Conservation (phyloP, 1,140 invertebrate genomes). For the Drosophila grimshawi region DNA sequence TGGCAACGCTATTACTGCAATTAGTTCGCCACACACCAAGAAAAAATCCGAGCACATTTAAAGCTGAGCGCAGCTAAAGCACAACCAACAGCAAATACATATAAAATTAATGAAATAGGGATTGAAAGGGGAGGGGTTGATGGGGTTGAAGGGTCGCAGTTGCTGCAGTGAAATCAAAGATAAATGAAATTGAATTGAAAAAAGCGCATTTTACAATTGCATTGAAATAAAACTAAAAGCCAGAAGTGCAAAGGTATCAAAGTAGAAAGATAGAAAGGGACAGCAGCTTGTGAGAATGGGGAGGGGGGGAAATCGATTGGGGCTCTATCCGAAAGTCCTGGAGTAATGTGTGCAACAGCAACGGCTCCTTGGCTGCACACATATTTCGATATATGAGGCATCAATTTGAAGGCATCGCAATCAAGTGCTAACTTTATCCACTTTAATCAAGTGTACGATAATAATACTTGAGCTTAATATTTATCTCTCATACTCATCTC, state of each 20-base stretch:
- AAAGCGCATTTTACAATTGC: slow-evolving; percentile 68
- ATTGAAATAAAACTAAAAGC: slow-evolving; percentile 68
- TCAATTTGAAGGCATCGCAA: slow-evolving; percentile 40
- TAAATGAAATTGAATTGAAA: slow-evolving; percentile 75
- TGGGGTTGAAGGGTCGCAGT: slow-evolving; percentile 10
- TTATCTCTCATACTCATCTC: slow-evolving; percentile 21
- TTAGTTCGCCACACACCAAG: slow-evolving; percentile 40
- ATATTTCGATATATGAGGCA: slow-evolving; percentile 28
- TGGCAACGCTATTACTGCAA: slow-evolving; percentile 29
- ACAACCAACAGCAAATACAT: slow-evolving; percentile 38
- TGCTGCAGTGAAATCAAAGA: slow-evolving; percentile 66
- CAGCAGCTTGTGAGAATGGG: neutral
- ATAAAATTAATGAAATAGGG: slow-evolving; percentile 70
- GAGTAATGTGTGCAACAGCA: slow-evolving; percentile 3
- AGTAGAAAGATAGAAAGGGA: neutral
- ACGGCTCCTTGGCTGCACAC: slow-evolving; percentile 1
- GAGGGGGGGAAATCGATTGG: slow-evolving; percentile 7
- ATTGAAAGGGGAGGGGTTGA: neutral
- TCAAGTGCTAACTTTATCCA: slow-evolving; percentile 34
- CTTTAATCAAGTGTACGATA: slow-evolving; percentile 33
- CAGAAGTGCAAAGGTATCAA: slow-evolving; percentile 1
- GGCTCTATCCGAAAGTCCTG: neutral
- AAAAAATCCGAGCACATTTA: slow-evolving; percentile 7
- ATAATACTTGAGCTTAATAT: slow-evolving; percentile 29
- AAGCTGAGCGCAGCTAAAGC: slow-evolving; percentile 2